phyloP scores from a whole-genome alignment of 2,888 invertebrate genomes.

The Netelia virgata region DNA sequence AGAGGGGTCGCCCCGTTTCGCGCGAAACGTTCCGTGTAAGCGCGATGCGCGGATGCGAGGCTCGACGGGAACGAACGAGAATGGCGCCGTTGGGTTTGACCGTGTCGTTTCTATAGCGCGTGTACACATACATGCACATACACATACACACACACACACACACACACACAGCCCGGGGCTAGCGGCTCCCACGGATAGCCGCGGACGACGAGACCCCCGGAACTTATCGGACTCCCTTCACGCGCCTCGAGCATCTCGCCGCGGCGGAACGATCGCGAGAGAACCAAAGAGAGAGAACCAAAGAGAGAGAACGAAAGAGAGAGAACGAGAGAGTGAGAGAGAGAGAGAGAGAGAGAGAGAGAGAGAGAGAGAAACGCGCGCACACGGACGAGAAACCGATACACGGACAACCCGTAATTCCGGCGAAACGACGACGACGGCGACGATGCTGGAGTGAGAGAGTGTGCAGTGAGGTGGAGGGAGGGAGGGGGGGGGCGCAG shows the following conservation, averaged over 20 bases:
- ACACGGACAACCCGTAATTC: slow-evolving; percentile 69
- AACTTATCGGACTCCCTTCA: slow-evolving; percentile 61
- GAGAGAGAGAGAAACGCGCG: neutral
- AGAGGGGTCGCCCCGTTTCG: too few species aligned
- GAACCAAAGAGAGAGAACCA: too few species aligned
- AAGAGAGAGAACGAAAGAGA: too few species aligned
- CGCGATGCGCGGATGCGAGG: too few species aligned
- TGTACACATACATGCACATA: too few species aligned
- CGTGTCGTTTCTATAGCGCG: neutral
- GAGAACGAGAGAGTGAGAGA: too few species aligned
- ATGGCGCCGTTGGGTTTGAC: slow-evolving; percentile 41
- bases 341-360: too few species aligned
- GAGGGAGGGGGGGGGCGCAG: slow-evolving; percentile 31
- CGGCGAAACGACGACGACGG: slow-evolving; percentile 69
- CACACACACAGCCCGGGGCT: slow-evolving; percentile 21
- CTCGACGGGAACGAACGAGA: neutral
- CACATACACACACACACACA: too few species aligned
- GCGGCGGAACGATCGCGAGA: slow-evolving; percentile 70
- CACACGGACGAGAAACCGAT: slow-evolving; percentile 52
- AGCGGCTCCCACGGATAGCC: slow-evolving; percentile 57
- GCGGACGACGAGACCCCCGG: slow-evolving; percentile 49
- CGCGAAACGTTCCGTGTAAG: too few species aligned
- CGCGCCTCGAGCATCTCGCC: slow-evolving; percentile 58
- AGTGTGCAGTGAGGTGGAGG: slow-evolving; percentile 41
- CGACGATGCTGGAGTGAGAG: slow-evolving; percentile 54